Conservation (phyloP, 1,140 invertebrate species). For the Augochlora pura region DNA sequence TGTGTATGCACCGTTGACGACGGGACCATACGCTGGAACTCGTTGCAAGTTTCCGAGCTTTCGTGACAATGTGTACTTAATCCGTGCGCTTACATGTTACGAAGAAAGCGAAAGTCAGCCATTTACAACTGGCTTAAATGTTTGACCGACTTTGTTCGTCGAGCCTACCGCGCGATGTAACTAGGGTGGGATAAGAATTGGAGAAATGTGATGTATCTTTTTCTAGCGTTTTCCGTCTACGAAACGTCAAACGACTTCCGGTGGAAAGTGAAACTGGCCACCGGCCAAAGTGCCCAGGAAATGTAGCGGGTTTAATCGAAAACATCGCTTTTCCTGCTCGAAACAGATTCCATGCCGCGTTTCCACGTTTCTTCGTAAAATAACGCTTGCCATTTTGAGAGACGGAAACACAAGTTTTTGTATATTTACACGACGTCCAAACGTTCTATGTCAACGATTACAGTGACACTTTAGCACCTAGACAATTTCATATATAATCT, state of each 20-base stretch:
- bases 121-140: conserved; percentile 1
- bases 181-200: not conserved
- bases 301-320: not conserved
- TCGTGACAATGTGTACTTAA: conserved; percentile 31
- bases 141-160: not conserved
- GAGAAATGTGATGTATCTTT: not conserved
- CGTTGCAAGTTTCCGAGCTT: not conserved
- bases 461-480: no score
- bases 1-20: no score
- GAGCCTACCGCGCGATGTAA: not conserved
- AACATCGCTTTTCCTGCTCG: not conserved
- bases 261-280: conserved; percentile 37
- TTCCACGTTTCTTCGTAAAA: not conserved
- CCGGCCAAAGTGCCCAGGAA: conserved; percentile 12
- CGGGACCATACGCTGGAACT: not conserved
- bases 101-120: conserved; percentile 40
- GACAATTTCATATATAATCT: no score
- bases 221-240: not conserved
- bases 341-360: not conserved
- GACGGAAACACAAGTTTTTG: no score
- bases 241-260: not conserved
- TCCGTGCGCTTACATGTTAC: conserved; percentile 1
- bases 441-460: no score
- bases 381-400: not conserved
- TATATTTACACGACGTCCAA: no score